phyloP scores from a whole-genome alignment of 2,113 vertebrate genomes.

The Clarias gariepinus region DNA sequence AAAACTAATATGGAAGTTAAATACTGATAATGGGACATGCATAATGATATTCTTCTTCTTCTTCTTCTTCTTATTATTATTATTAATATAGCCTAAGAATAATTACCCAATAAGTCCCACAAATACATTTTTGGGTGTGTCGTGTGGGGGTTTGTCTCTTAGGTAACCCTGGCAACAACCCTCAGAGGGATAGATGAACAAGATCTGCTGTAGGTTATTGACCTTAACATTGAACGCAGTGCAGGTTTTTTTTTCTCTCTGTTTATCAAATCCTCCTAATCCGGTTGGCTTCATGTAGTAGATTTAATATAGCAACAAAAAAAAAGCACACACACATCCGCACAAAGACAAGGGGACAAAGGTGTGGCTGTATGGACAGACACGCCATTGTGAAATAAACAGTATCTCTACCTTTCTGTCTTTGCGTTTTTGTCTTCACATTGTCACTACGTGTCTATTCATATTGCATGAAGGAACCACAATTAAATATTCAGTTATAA shows the following conservation, averaged over 20 bases:
- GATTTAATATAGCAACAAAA: neutral
- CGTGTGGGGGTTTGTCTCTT: neutral
- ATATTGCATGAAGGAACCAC: neutral
- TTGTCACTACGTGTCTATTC: neutral
- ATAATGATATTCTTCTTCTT: neutral
- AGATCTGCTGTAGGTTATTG: slow-evolving; percentile 17
- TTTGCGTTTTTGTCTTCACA: neutral
- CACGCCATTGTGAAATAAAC: neutral
- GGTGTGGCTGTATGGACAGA: neutral
- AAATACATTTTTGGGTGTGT: neutral
- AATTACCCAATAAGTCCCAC: neutral
- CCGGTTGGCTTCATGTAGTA: neutral
- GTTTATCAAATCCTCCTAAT: neutral
- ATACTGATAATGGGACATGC: neutral
- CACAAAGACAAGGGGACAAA: neutral
- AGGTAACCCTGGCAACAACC: slow-evolving; percentile 21
- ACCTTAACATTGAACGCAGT: slow-evolving; percentile 11
- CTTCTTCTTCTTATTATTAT: neutral
- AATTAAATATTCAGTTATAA: neutral
- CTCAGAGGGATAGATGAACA: slow-evolving; percentile 9
- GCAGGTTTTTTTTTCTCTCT: neutral
- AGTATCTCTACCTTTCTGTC: neutral
- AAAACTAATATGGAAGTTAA: neutral
- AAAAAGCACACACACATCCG: neutral
- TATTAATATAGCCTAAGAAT: neutral